Conservation (phyloP, 2,797 vertebrate genomes). For the Dromococcyx pavoninus region DNA sequence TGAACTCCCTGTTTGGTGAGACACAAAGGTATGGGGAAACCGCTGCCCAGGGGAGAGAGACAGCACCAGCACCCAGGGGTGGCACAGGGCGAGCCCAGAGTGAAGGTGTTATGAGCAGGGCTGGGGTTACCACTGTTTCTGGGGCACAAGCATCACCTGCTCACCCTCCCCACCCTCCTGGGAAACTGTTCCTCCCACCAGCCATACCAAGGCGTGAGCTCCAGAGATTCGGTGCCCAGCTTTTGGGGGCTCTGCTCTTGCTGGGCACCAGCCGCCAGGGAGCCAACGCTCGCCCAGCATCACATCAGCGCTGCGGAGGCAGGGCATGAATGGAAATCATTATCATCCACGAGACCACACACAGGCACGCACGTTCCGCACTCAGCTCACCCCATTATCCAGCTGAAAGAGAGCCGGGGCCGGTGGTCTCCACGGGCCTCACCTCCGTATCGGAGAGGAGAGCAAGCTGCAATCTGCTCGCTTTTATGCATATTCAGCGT, state of each 20-base stretch:
- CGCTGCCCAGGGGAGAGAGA: background rate
- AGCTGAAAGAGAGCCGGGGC: slow-evolving; percentile 40
- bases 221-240: background rate
- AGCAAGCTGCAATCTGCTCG: slow-evolving; percentile 49
- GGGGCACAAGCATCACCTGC: background rate
- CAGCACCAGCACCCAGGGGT: background rate
- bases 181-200: background rate
- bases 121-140: background rate
- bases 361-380: slow-evolving; percentile 10
- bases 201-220: background rate
- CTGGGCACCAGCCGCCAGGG: accelerated
- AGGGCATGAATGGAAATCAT: slow-evolving; percentile 55
- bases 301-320: background rate
- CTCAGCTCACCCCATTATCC: slow-evolving; percentile 56
- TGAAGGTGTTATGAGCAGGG: accelerated
- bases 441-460: slow-evolving; percentile 35
- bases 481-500: slow-evolving; percentile 59
- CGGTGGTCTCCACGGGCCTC: slow-evolving; percentile 23
- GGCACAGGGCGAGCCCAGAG: background rate
- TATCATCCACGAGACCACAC: slow-evolving; percentile 56
- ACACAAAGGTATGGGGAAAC: background rate
- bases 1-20: background rate
- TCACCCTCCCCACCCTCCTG: background rate
- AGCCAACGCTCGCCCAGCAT: background rate
- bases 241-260: background rate